phyloP scores from a whole-genome alignment of 1,140 invertebrate species.

The Bicyclus anynana region DNA sequence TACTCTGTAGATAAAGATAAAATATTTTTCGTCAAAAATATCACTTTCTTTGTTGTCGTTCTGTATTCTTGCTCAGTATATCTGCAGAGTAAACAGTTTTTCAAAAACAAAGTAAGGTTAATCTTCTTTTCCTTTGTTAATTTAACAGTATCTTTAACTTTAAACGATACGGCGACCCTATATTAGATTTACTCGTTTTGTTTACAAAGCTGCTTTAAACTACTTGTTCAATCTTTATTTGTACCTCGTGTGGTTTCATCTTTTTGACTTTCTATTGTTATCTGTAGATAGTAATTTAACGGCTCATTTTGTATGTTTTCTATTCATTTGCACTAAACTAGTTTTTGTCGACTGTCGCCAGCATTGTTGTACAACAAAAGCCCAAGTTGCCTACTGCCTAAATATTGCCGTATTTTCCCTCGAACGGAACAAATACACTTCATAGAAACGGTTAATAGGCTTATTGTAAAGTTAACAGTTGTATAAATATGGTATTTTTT shows the following conservation, averaged over 20 bases:
- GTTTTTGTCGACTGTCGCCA: slow-evolving; percentile 29
- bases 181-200: slow-evolving; percentile 27
- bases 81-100: too few species aligned
- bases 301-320: slow-evolving; percentile 29
- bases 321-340: slow-evolving; percentile 29
- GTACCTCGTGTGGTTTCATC: slow-evolving; percentile 35
- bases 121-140: too few species aligned
- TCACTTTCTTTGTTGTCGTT: too few species aligned
- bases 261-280: slow-evolving; percentile 38
- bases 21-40: too few species aligned
- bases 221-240: slow-evolving; percentile 29
- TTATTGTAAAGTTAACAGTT: background rate
- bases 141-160: background rate
- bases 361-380: slow-evolving; percentile 28
- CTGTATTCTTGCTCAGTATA: too few species aligned
- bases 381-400: slow-evolving; percentile 25
- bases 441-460: slow-evolving; percentile 5
- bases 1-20: too few species aligned
- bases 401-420: slow-evolving; percentile 15
- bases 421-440: slow-evolving; percentile 9
- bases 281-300: slow-evolving; percentile 37
- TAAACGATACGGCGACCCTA: background rate
- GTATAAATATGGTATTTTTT: too few species aligned
- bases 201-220: slow-evolving; percentile 42
- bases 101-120: too few species aligned